Evolutionary conservation across 2,113 vertebrate genomes (phyloP).

Genomic region (Narcine bancroftii): DNA sequence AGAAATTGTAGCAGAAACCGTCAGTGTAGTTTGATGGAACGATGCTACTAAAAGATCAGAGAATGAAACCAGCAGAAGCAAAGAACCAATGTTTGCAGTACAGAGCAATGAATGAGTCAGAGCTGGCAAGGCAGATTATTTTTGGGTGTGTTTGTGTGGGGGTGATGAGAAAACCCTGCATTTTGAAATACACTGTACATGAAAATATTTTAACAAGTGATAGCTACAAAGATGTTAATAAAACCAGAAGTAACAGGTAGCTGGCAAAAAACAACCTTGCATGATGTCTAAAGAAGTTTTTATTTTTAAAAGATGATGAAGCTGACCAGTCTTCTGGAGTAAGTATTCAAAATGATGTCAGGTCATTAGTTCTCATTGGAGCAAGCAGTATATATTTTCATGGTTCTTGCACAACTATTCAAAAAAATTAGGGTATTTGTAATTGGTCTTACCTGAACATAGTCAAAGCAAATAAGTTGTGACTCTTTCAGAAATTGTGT

Average conservation of each 20-base stretch:
- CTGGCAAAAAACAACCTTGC: neutral
- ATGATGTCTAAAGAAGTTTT: neutral
- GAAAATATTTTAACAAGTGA: neutral
- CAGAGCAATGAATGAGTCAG: neutral
- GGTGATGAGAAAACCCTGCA: neutral
- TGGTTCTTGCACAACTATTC: neutral
- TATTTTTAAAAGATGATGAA: neutral
- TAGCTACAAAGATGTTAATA: neutral
- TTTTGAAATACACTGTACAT: neutral
- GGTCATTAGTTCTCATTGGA: neutral
- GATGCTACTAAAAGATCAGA: neutral
- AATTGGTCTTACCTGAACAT: neutral
- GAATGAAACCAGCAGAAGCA: neutral
- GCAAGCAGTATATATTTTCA: too few relatives aligned
- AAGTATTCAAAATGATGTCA: neutral
- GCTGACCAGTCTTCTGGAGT: neutral
- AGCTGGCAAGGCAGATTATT: neutral
- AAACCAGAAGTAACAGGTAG: neutral
- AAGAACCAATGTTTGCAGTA: neutral
- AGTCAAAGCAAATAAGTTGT: neutral
- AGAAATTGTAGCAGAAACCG: neutral
- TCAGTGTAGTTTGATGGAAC: neutral
- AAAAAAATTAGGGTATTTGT: neutral
- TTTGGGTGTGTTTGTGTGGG: too few relatives aligned
- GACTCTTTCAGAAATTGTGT: neutral